A percentile compares a stretch with the other conserved stretches of the same genome.
Evolutionary conservation across 2,888 invertebrate genomes (phyloP).

Genomic region (Lordiphosa andalusiaca): DNA sequence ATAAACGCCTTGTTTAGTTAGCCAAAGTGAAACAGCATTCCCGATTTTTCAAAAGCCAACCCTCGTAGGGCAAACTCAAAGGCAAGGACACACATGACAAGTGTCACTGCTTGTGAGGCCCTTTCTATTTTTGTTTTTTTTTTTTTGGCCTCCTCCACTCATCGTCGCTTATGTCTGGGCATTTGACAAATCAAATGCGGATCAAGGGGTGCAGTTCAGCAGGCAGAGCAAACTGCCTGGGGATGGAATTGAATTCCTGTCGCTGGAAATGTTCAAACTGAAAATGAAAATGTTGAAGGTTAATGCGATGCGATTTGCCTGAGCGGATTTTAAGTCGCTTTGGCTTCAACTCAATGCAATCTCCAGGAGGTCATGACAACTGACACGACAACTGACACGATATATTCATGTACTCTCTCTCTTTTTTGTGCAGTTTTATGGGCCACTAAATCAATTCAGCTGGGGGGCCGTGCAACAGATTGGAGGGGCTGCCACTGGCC

Average conservation of each 20-base stretch:
- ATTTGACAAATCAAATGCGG: conserved; percentile 66
- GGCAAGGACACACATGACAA: conserved; percentile 25
- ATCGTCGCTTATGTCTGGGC: conserved; percentile 27
- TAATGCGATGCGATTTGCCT: conserved; percentile 65
- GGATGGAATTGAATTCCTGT: conserved; percentile 47
- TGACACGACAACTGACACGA: conserved; percentile 21
- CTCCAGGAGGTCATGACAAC: conserved; percentile 44
- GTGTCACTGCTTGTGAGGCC: conserved; percentile 42
- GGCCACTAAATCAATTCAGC: conserved; percentile 37
- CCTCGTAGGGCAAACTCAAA: not conserved
- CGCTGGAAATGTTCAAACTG: conserved; percentile 52
- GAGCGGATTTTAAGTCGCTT: conserved; percentile 33
- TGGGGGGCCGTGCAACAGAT: not conserved
- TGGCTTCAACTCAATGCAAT: not conserved
- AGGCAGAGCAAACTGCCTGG: conserved; percentile 5
- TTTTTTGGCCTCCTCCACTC: conserved; percentile 13
- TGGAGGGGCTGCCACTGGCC: conserved; percentile 6
- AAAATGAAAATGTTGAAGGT: conserved; percentile 67
- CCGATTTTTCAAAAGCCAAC: not conserved
- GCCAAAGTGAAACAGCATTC: too few species aligned
- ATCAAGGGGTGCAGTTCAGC: conserved; percentile 34
- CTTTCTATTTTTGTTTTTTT: conserved; percentile 17
- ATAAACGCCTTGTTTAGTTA: too few species aligned
- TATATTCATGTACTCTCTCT: conserved; percentile 30
- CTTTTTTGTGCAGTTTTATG: conserved; percentile 24